Evolutionary conservation across 2,113 vertebrate genomes (phyloP).

Genomic region (Dicaeum eximium): DNA sequence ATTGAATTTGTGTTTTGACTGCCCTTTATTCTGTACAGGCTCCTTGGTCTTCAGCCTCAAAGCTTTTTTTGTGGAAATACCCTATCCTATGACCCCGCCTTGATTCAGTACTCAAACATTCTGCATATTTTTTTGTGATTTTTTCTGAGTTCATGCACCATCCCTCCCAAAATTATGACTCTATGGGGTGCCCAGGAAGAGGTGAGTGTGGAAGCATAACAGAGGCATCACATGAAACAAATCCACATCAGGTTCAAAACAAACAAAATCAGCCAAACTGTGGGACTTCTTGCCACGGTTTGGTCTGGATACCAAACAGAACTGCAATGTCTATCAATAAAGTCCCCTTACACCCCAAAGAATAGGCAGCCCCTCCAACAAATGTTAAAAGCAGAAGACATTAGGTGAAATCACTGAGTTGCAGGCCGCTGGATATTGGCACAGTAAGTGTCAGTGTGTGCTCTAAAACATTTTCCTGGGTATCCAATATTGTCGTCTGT

Average conservation of each 20-base stretch:
- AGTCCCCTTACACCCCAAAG: neutral
- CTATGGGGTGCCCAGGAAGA: neutral
- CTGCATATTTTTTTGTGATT: neutral
- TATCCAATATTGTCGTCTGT: neutral
- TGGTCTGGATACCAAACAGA: neutral
- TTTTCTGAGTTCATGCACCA: neutral
- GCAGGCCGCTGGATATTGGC: neutral
- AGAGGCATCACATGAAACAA: neutral
- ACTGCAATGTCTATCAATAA: neutral
- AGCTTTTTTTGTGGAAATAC: neutral
- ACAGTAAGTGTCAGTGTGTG: neutral
- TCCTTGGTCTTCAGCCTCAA: neutral
- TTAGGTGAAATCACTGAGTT: neutral
- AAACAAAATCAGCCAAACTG: neutral
- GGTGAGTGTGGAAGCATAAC: neutral
- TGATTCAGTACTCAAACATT: neutral
- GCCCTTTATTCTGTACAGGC: neutral
- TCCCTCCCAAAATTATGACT: neutral
- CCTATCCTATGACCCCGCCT: rapidly evolving
- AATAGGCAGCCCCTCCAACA: rapidly evolving
- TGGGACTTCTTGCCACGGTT: rapidly evolving
- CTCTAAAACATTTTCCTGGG: neutral
- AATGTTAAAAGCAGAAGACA: neutral
- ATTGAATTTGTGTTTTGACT: neutral
- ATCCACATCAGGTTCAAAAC: neutral